A percentile compares a stretch with the other conserved stretches of the same genome.
phyloP scores from a whole-genome alignment of 1,140 invertebrate species.

The Euglossa dilemma region DNA sequence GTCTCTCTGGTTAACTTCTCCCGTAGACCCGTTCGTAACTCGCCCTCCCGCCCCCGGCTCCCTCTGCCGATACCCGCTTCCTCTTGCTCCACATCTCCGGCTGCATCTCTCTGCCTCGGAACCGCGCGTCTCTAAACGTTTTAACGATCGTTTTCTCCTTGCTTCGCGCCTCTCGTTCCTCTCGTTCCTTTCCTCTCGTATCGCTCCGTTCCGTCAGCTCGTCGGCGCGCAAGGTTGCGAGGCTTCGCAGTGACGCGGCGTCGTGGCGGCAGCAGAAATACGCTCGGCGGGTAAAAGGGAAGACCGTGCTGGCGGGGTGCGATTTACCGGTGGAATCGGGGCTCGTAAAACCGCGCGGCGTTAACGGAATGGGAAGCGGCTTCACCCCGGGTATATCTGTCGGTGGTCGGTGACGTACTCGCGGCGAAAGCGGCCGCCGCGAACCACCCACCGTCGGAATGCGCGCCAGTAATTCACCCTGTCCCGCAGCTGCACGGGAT shows the following conservation, averaged over 20 bases:
- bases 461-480: constrained; percentile 71
- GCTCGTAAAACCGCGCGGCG: constrained; percentile 29
- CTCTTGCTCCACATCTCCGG: constrained; percentile 8
- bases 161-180: background rate
- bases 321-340: constrained; percentile 32
- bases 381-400: constrained; percentile 26
- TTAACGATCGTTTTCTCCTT: constrained; percentile 34
- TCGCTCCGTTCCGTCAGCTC: background rate
- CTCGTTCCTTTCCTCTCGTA: too few species aligned
- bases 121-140: constrained; percentile 31
- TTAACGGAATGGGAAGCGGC: constrained; percentile 29
- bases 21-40: constrained; percentile 6
- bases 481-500: constrained; percentile 16
- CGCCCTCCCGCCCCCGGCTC: background rate
- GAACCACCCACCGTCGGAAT: constrained; percentile 59
- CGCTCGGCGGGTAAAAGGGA: constrained; percentile 21
- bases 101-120: background rate
- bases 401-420: constrained; percentile 41
- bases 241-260: too few species aligned
- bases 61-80: background rate
- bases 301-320: background rate
- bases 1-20: constrained; percentile 49
- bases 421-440: constrained; percentile 35
- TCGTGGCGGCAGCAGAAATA: background rate
- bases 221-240: too few species aligned